Conservation (phyloP, 2,888 invertebrate genomes). For the Eumacrocentrus americanus region DNA sequence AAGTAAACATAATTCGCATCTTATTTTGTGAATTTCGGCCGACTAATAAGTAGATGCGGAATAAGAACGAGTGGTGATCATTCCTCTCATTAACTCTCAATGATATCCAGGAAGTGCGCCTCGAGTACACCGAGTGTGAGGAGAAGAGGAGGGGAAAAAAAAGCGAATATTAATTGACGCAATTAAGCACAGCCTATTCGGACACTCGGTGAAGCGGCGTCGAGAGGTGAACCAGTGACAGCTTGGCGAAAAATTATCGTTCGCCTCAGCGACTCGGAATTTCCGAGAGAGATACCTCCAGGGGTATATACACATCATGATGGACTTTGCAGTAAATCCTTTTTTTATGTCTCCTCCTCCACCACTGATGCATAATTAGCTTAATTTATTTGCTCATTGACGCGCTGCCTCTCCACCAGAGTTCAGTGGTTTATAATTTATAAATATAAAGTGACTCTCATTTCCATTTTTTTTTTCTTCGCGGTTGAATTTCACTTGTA, state of each 20-base stretch:
- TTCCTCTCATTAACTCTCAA: constrained; percentile 23
- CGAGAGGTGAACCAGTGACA: constrained; percentile 30
- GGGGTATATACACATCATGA: neutral
- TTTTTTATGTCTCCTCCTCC: neutral
- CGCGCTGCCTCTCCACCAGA: neutral
- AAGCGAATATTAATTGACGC: constrained; percentile 41
- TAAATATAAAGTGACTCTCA: neutral
- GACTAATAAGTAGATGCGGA: neutral
- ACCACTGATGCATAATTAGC: constrained; percentile 32
- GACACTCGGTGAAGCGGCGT: constrained; percentile 28
- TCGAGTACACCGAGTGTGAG: neutral
- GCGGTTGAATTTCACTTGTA: neutral
- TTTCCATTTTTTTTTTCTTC: neutral
- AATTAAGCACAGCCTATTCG: constrained; percentile 40
- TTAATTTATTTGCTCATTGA: constrained; percentile 39
- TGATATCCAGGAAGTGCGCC: constrained; percentile 24
- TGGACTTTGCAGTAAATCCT: neutral
- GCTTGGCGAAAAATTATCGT: constrained; percentile 38
- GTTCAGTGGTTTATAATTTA: constrained; percentile 5
- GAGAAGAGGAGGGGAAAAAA: neutral
- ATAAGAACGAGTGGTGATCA: neutral
- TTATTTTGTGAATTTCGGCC: neutral
- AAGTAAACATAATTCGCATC: no score
- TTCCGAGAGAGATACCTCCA: neutral
- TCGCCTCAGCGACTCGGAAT: constrained; percentile 18